Conservation (phyloP, 2,113 vertebrate genomes). For the Petroica traversi region DNA sequence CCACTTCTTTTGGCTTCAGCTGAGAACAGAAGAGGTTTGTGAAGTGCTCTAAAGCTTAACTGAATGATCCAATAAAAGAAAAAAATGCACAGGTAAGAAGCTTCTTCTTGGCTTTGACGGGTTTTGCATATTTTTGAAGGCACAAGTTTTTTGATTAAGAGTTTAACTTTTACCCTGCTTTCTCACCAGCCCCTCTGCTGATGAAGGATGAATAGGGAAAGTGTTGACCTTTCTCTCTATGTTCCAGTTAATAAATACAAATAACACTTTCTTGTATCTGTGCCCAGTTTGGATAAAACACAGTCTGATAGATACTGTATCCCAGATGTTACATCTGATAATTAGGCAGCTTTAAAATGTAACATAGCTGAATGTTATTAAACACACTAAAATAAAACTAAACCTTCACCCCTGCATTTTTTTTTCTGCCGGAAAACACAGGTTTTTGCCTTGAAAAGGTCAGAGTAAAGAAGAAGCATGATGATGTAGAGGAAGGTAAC, state of each 20-base stretch:
- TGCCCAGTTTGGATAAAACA: conserved; percentile 48
- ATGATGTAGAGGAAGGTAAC: conserved; percentile 33
- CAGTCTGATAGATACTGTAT: conserved; percentile 6
- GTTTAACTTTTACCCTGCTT: conserved; percentile 5
- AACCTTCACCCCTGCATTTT: conserved; percentile 7
- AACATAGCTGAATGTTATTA: conserved; percentile 34
- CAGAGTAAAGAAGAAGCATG: conserved; percentile 38
- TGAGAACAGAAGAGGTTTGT: background rate
- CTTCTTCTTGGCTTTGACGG: background rate
- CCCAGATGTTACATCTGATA: conserved; percentile 61
- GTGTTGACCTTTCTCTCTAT: conserved; percentile 36
- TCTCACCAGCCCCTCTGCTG: background rate
- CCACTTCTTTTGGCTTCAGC: background rate
- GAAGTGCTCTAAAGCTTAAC: background rate
- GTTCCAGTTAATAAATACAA: conserved; percentile 49
- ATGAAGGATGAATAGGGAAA: conserved; percentile 31
- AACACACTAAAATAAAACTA: conserved; percentile 49
- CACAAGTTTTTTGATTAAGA: background rate
- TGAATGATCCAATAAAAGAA: background rate
- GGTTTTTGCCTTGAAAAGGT: conserved; percentile 39
- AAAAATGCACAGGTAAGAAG: background rate
- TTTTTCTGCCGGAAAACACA: conserved; percentile 42
- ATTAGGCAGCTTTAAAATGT: conserved; percentile 57
- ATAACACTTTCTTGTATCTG: conserved; percentile 45
- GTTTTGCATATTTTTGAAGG: background rate